These are phyloP conservation scores for Argyresthia albistria DNA, from an alignment of 2,888 invertebrate species.

Conservation along the genomic window DNA sequence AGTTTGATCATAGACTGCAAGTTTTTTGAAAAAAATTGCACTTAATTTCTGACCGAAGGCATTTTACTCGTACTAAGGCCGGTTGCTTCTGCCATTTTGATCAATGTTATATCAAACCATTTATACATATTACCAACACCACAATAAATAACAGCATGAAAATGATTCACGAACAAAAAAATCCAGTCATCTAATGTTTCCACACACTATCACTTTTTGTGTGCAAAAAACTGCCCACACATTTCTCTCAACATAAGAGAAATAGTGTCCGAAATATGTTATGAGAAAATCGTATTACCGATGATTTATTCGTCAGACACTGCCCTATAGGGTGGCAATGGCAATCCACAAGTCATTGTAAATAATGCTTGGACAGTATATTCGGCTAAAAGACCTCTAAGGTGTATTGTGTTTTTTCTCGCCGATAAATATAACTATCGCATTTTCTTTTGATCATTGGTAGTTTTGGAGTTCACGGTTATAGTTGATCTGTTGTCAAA, in stretches of 20 bases:
- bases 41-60: too few species aligned
- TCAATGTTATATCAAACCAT: too few species aligned
- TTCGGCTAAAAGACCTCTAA: neutral
- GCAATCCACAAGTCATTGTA: conserved; percentile 52
- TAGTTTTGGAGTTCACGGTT: too few species aligned
- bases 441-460: too few species aligned
- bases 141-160: too few species aligned
- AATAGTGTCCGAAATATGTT: conserved; percentile 44
- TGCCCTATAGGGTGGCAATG: conserved; percentile 34
- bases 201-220: neutral
- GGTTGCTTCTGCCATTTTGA: too few species aligned
- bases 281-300: conserved; percentile 54
- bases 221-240: neutral
- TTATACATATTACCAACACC: too few species aligned
- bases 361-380: conserved; percentile 48
- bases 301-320: conserved; percentile 59
- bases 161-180: neutral
- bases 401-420: neutral
- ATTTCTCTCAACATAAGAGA: conserved; percentile 7
- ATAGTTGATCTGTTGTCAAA: neutral
- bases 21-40: neutral
- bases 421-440: too few species aligned
- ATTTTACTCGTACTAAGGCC: too few species aligned
- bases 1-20: neutral
- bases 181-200: neutral